These are phyloP conservation scores for Rutilus rutilus DNA, from an alignment of 2,113 vertebrate species.

Conservation along the genomic window DNA sequence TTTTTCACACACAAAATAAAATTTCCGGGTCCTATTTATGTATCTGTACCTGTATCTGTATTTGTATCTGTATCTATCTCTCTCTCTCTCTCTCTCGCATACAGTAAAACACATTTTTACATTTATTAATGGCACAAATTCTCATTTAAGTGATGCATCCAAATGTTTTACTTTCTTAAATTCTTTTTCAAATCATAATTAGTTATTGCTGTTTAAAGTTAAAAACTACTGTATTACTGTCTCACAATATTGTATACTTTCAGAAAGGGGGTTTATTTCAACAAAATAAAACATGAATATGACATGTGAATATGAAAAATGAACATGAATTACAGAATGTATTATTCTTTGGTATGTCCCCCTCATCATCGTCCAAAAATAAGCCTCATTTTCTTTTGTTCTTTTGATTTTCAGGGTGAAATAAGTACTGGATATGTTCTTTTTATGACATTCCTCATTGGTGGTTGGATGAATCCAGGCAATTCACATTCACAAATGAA, in stretches of 20 bases:
- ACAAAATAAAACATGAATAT: too few relatives aligned
- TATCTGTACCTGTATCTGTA: too few relatives aligned
- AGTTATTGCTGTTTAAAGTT: background rate
- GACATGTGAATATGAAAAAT: background rate
- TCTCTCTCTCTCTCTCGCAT: too few relatives aligned
- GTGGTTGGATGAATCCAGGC: constrained; percentile 11
- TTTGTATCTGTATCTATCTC: too few relatives aligned
- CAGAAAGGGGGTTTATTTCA: too few relatives aligned
- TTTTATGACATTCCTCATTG: background rate
- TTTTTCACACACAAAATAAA: too few relatives aligned
- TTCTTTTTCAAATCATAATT: background rate
- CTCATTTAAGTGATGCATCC: too few relatives aligned
- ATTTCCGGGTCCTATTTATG: too few relatives aligned
- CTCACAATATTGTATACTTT: too few relatives aligned
- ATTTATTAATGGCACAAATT: too few relatives aligned
- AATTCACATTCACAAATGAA: background rate
- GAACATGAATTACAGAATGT: background rate
- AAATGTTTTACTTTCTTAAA: too few relatives aligned
- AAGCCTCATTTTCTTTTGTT: background rate
- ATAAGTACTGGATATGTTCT: background rate
- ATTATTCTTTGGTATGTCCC: background rate
- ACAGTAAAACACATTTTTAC: too few relatives aligned
- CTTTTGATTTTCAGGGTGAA: background rate
- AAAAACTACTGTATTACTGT: background rate
- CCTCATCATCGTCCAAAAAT: background rate